Evolutionary conservation across 2,113 vertebrate species (phyloP).

Genomic region (Rhagologus leucostigma): DNA sequence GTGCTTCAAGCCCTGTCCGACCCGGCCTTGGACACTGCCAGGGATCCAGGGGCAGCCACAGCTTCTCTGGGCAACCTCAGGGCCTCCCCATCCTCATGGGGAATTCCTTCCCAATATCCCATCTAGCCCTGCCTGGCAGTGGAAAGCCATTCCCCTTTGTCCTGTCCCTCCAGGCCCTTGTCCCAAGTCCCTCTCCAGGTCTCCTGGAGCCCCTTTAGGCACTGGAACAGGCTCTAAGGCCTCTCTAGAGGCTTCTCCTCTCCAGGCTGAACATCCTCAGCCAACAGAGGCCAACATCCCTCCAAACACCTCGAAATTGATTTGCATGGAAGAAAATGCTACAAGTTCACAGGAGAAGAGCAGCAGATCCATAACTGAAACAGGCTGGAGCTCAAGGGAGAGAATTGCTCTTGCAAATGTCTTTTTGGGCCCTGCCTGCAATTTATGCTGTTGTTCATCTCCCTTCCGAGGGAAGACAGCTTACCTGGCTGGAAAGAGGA

Average conservation of each 20-base stretch:
- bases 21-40: not conserved
- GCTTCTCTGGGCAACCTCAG: not conserved
- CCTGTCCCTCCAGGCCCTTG: not conserved
- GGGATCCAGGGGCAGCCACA: not conserved
- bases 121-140: fast-evolving
- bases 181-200: not conserved
- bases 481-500: not conserved
- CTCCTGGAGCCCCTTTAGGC: not conserved
- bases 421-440: not conserved
- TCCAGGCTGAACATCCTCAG: not conserved
- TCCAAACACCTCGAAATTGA: not conserved
- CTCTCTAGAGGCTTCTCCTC: not conserved
- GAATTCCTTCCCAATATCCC: not conserved
- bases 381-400: not conserved
- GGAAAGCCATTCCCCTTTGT: not conserved
- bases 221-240: not conserved
- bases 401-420: not conserved
- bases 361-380: not conserved
- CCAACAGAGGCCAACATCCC: not conserved
- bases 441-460: not conserved
- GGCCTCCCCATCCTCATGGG: fast-evolving
- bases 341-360: not conserved
- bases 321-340: not conserved
- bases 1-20: fast-evolving
- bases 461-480: not conserved